These are phyloP conservation scores for Tigriopus japonicus DNA, from an alignment of 1,140 invertebrate genomes.

Conservation along the genomic window DNA sequence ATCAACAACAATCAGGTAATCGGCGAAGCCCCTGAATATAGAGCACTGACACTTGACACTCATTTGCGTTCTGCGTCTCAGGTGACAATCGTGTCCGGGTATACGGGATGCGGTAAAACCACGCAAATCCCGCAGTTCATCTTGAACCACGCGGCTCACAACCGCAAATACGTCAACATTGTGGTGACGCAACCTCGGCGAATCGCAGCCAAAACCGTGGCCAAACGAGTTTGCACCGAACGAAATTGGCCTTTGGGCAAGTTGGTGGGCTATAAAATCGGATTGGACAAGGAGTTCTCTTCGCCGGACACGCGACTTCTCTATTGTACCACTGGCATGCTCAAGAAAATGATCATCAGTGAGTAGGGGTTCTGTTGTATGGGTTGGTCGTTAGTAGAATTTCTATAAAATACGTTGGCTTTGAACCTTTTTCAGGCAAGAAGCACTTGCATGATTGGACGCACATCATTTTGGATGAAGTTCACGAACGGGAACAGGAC, in stretches of 20 bases:
- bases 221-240: conserved; percentile 35
- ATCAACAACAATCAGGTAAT: too few relatives aligned
- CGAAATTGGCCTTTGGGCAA: conserved; percentile 50
- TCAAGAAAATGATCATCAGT: conserved; percentile 42
- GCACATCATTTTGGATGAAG: conserved; percentile 82
- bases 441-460: conserved; percentile 35
- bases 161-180: conserved; percentile 47
- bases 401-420: too few relatives aligned
- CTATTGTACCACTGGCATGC: conserved; percentile 60
- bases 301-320: conserved; percentile 52
- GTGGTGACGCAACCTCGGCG: conserved; percentile 68
- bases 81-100: conserved; percentile 64
- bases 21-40: too few relatives aligned
- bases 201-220: conserved; percentile 62
- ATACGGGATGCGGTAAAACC: conserved; percentile 58
- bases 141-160: conserved; percentile 43
- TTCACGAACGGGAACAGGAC: conserved; percentile 86
- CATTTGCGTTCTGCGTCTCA: conserved; percentile 35
- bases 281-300: conserved; percentile 32
- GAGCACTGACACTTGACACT: too few relatives aligned
- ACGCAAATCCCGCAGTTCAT: conserved; percentile 78
- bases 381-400: too few relatives aligned
- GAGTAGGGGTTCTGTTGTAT: too few relatives aligned
- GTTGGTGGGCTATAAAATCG: conserved; percentile 64
- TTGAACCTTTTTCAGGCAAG: conserved; percentile 23